Percentiles rank a stretch among this genome's conserved stretches.
Conservation (phyloP, 1,140 invertebrate genomes). For the Diorhabda carinulata region DNA sequence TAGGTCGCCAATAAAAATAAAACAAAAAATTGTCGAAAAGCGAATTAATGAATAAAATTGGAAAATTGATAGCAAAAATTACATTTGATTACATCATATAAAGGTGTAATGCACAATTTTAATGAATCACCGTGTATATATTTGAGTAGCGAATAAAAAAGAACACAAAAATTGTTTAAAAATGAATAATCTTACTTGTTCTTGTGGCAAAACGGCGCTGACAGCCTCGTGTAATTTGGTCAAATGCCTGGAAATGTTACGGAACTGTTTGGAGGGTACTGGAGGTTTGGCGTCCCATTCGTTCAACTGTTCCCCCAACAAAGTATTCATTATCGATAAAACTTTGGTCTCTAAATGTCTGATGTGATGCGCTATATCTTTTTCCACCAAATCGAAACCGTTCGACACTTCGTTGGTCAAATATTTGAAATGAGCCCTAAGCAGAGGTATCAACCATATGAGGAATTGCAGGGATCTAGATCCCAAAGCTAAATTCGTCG, state of each 20-base stretch:
- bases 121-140: too few relatives aligned
- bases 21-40: too few relatives aligned
- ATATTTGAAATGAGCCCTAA: slow-evolving; percentile 64
- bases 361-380: slow-evolving; percentile 84
- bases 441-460: slow-evolving; percentile 69
- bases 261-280: slow-evolving; percentile 88
- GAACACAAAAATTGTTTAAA: too few relatives aligned
- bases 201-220: slow-evolving; percentile 67
- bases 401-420: slow-evolving; percentile 43
- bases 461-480: slow-evolving; percentile 82
- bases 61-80: too few relatives aligned
- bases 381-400: slow-evolving; percentile 63
- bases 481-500: slow-evolving; percentile 87
- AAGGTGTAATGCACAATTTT: too few relatives aligned
- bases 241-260: slow-evolving; percentile 87
- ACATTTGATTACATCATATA: too few relatives aligned
- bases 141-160: too few relatives aligned
- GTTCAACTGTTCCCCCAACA: slow-evolving; percentile 70
- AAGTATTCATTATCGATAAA: slow-evolving; percentile 80
- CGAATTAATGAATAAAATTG: too few relatives aligned
- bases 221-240: slow-evolving; percentile 91
- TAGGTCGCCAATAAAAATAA: too few relatives aligned
- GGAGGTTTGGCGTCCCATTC: slow-evolving; percentile 93
- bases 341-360: slow-evolving; percentile 90
- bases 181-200: slow-evolving; percentile 54